These are phyloP conservation scores for Calidris pygmaea DNA, from an alignment of 2,113 vertebrate species.

Conservation along the genomic window DNA sequence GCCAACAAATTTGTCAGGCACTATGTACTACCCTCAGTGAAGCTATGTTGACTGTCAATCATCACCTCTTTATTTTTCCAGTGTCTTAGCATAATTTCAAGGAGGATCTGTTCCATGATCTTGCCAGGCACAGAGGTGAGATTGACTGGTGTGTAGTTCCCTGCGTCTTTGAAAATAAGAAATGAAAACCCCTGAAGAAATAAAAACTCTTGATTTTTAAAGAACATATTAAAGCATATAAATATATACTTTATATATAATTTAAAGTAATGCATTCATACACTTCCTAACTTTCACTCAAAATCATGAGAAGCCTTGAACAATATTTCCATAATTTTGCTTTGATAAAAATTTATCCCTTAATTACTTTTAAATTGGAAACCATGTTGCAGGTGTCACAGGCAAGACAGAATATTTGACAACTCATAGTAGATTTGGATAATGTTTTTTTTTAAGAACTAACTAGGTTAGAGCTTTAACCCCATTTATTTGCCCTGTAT, in stretches of 20 bases:
- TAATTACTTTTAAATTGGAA: background rate
- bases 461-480: background rate
- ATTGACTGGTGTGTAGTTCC: too few species aligned
- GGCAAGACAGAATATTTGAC: background rate
- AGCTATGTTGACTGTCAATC: too few species aligned
- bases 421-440: background rate
- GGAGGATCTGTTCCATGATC: too few species aligned
- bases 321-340: background rate
- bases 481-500: background rate
- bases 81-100: too few species aligned
- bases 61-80: too few species aligned
- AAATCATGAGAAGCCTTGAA: background rate
- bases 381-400: fast-evolving
- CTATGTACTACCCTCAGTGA: background rate
- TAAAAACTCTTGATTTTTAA: background rate
- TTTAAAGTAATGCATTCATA: background rate
- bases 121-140: too few species aligned
- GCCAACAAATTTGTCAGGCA: background rate
- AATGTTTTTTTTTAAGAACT: background rate
- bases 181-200: background rate
- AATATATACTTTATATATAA: background rate
- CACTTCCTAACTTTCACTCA: background rate
- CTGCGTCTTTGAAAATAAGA: too few species aligned
- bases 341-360: background rate
- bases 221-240: background rate